phyloP scores from a whole-genome alignment of 2,113 vertebrate genomes.

The Urocitellus parryii region DNA sequence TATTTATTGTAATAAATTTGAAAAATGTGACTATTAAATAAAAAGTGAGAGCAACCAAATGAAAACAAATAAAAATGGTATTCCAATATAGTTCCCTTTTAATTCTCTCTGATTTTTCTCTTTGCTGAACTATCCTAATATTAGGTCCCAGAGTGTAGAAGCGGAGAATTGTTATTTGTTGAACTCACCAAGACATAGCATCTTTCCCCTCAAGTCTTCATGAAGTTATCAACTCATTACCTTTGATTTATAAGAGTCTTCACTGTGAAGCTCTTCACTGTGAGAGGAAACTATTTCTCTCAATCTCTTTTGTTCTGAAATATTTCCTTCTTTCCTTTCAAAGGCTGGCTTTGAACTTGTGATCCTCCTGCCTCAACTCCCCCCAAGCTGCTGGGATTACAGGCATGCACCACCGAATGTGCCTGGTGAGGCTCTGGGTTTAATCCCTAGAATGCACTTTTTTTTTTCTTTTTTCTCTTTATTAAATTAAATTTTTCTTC shows the following conservation, averaged over 20 bases:
- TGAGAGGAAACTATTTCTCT: neutral
- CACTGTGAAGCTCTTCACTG: neutral
- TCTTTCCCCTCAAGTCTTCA: neutral
- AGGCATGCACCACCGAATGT: too few species aligned
- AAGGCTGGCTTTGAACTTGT: too few species aligned
- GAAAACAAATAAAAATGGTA: neutral
- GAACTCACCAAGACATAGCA: neutral
- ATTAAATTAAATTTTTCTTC: neutral
- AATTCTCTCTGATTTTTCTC: neutral
- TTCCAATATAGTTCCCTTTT: neutral
- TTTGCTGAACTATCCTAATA: neutral
- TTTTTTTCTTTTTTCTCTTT: too few species aligned
- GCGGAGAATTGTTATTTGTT: neutral
- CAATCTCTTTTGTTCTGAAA: neutral
- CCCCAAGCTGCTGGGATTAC: too few species aligned
- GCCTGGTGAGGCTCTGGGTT: neutral
- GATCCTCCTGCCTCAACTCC: too few species aligned
- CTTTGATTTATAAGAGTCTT: conserved; percentile 21
- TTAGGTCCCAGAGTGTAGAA: neutral
- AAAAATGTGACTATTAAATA: conserved; percentile 28
- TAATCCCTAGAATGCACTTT: neutral
- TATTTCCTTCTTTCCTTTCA: neutral
- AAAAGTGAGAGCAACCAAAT: neutral
- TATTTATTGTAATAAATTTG: neutral
- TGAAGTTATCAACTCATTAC: neutral